Evolutionary conservation across 2,888 invertebrate species (phyloP).

Genomic region (Cantharis nigra): DNA sequence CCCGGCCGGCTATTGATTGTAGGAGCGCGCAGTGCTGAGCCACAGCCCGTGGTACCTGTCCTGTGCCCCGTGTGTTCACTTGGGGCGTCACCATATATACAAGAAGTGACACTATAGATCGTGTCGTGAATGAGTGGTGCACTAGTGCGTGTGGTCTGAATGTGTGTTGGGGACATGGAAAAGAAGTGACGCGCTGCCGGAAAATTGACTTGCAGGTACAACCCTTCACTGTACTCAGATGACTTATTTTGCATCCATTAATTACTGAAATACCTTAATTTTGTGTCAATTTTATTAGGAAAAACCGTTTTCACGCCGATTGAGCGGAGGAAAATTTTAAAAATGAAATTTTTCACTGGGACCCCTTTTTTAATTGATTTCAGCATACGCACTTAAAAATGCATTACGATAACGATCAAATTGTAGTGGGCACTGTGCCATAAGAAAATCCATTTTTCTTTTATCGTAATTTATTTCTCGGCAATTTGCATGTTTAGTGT

Average conservation of each 20-base stretch:
- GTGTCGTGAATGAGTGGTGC: slow-evolving; percentile 39
- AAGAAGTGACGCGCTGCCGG: slow-evolving; percentile 29
- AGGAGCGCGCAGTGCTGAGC: slow-evolving; percentile 43
- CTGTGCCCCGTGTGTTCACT: slow-evolving; percentile 42
- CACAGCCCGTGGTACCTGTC: slow-evolving; percentile 43
- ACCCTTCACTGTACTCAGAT: slow-evolving; percentile 6
- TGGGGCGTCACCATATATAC: slow-evolving; percentile 44
- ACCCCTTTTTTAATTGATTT: not conserved
- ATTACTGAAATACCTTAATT: slow-evolving; percentile 3
- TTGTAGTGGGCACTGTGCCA: not conserved
- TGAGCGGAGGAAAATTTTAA: not conserved
- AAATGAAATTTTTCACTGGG: not conserved
- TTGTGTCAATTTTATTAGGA: not conserved
- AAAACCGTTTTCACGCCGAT: not conserved
- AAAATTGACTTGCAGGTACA: slow-evolving; percentile 24
- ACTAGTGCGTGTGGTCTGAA: slow-evolving; percentile 37
- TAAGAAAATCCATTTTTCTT: not conserved
- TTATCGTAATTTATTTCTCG: not conserved
- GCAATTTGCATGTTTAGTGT: not conserved
- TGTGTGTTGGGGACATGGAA: slow-evolving; percentile 28
- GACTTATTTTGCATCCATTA: slow-evolving; percentile 13
- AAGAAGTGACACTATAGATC: slow-evolving; percentile 33
- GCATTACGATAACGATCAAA: not conserved
- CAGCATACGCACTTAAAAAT: not conserved
- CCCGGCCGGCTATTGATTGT: slow-evolving; percentile 44